phyloP scores from a whole-genome alignment of 2,888 invertebrate species.

The Mythimna loreyi region DNA sequence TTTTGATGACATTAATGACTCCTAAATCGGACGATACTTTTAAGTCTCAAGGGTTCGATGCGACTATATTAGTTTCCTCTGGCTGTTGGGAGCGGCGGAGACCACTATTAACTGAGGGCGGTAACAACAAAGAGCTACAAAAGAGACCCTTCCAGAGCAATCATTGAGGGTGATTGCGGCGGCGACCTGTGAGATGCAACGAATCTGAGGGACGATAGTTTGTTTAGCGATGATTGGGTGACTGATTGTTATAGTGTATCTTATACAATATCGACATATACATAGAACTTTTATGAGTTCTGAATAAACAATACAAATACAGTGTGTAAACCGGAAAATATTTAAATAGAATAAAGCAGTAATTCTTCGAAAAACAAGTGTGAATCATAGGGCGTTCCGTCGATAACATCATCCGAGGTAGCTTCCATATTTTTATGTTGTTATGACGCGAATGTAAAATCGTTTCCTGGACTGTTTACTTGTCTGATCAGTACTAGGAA shows the following conservation, averaged over 20 bases:
- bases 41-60: slow-evolving; percentile 76
- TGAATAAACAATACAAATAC: slow-evolving; percentile 42
- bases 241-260: slow-evolving; percentile 55
- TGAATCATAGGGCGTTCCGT: slow-evolving; percentile 8
- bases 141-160: slow-evolving; percentile 76
- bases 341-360: slow-evolving; percentile 3
- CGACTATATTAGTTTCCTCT: slow-evolving; percentile 80
- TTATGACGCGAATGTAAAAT: slow-evolving; percentile 23
- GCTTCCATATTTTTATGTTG: slow-evolving; percentile 32
- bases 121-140: slow-evolving; percentile 81
- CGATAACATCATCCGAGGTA: slow-evolving; percentile 33
- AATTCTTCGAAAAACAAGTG: slow-evolving; percentile 10
- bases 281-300: slow-evolving; percentile 13
- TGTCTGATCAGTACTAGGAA: slow-evolving; percentile 23
- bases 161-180: slow-evolving; percentile 81
- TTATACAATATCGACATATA: slow-evolving; percentile 20
- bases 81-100: slow-evolving; percentile 66
- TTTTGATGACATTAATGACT: slow-evolving; percentile 89
- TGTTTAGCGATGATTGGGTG: slow-evolving; percentile 69
- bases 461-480: slow-evolving; percentile 48
- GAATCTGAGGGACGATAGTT: slow-evolving; percentile 69
- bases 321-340: slow-evolving; percentile 18
- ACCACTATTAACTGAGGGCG: slow-evolving; percentile 81
- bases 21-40: slow-evolving; percentile 81
- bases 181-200: slow-evolving; percentile 72